Evolutionary conservation across 1,140 invertebrate species (phyloP).

Genomic region (Camponotus pennsylvanicus): DNA sequence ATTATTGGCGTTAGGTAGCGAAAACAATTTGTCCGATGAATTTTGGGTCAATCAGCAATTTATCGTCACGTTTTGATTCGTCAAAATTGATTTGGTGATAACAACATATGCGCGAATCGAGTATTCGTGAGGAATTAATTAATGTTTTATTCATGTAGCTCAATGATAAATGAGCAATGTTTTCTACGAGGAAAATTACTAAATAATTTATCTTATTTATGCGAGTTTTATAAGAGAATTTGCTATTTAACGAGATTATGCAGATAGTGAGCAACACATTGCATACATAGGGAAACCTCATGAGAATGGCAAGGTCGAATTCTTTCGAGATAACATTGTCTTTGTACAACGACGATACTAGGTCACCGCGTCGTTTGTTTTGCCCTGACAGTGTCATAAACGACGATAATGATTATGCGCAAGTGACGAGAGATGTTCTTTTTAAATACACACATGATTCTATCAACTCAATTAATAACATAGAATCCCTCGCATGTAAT

Average conservation of each 20-base stretch:
- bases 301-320: background rate
- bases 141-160: slow-evolving; percentile 11
- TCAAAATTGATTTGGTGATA: slow-evolving; percentile 11
- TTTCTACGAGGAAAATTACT: slow-evolving; percentile 17
- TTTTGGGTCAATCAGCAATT: slow-evolving; percentile 16
- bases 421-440: background rate
- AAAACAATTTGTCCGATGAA: slow-evolving; percentile 30
- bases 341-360: slow-evolving; percentile 39
- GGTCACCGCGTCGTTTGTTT: slow-evolving; percentile 63
- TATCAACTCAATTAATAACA: slow-evolving; percentile 45
- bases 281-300: background rate
- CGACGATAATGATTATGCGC: slow-evolving; percentile 59
- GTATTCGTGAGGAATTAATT: slow-evolving; percentile 15
- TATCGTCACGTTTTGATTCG: slow-evolving; percentile 17
- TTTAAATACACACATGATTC: slow-evolving; percentile 55
- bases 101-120: background rate
- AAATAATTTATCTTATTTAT: slow-evolving; percentile 46
- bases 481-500: background rate
- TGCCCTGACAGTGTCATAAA: slow-evolving; percentile 37
- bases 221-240: slow-evolving; percentile 21
- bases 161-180: slow-evolving; percentile 24
- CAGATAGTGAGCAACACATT: background rate
- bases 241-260: slow-evolving; percentile 30
- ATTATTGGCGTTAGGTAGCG: background rate
- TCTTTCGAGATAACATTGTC: slow-evolving; percentile 39